Evolutionary conservation across 2,113 vertebrate species (phyloP).

Genomic region (Microtus richardsoni): DNA sequence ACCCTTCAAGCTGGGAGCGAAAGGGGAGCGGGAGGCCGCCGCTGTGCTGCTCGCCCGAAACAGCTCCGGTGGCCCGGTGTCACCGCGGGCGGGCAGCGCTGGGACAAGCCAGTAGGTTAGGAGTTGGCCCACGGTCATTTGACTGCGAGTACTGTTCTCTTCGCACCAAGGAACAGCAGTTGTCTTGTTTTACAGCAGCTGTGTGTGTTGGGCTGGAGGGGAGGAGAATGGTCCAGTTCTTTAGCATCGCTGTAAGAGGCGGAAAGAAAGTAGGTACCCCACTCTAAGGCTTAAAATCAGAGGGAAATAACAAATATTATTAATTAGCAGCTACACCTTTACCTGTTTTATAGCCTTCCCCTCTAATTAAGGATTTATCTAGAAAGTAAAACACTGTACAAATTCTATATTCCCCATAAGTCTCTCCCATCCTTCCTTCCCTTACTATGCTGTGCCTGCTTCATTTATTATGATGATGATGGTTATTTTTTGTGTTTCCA

Average conservation of each 20-base stretch:
- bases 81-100: background rate
- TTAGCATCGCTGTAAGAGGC: background rate
- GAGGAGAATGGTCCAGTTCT: background rate
- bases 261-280: background rate
- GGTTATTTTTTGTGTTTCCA: background rate
- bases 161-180: conserved; percentile 24
- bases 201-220: background rate
- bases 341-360: background rate
- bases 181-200: conserved; percentile 62
- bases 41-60: background rate
- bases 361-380: background rate
- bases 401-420: background rate
- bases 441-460: background rate
- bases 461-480: background rate
- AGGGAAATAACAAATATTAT: background rate
- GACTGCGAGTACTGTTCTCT: conserved; percentile 35
- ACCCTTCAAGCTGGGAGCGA: background rate
- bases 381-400: conserved; percentile 9
- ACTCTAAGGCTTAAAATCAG: background rate
- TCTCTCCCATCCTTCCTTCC: background rate
- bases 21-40: background rate
- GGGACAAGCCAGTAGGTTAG: background rate
- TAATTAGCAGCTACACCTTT: background rate
- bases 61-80: conserved; percentile 6
- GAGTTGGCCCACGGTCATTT: conserved; percentile 25